Conservation (phyloP, 2,888 invertebrate genomes). For the Scrobipalpa atriplicella region DNA sequence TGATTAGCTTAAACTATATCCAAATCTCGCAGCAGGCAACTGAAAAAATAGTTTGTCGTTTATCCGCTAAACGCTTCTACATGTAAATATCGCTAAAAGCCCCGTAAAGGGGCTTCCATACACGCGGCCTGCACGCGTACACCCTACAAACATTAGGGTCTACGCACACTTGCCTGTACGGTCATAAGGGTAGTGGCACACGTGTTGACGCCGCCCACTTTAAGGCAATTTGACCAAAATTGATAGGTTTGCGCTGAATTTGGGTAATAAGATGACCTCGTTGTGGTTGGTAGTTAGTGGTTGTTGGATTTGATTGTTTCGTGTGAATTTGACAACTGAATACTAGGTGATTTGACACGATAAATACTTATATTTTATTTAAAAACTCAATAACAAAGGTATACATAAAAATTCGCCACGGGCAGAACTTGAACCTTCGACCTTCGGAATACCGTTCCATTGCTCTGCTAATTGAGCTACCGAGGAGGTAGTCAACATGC, state of each 20-base stretch:
- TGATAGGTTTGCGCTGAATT: constrained; percentile 39
- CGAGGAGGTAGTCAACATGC: no score
- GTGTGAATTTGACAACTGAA: constrained; percentile 12
- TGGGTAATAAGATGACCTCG: constrained; percentile 36
- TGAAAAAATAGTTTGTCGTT: no score
- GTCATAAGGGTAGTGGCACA: constrained; percentile 45
- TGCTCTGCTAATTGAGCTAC: no score
- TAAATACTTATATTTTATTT: no score
- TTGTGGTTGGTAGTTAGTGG: constrained; percentile 17
- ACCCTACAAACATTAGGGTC: constrained; percentile 53
- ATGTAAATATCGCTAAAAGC: constrained; percentile 49
- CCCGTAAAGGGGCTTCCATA: constrained; percentile 57
- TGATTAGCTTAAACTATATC: not conserved
- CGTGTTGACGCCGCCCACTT: constrained; percentile 51
- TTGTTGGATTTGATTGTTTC: not conserved
- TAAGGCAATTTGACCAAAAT: constrained; percentile 60
- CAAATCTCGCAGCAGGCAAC: no score
- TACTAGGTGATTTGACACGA: no score
- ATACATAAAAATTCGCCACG: no score
- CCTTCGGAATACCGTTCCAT: no score
- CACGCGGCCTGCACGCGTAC: constrained; percentile 70
- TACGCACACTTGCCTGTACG: constrained; percentile 36
- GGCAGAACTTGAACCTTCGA: no score
- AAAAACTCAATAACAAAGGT: no score
- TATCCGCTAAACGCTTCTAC: constrained; percentile 29